Base-by-base conservation (phyloP, 1,140 invertebrate species). In the Mamestra configurata region DNA sequence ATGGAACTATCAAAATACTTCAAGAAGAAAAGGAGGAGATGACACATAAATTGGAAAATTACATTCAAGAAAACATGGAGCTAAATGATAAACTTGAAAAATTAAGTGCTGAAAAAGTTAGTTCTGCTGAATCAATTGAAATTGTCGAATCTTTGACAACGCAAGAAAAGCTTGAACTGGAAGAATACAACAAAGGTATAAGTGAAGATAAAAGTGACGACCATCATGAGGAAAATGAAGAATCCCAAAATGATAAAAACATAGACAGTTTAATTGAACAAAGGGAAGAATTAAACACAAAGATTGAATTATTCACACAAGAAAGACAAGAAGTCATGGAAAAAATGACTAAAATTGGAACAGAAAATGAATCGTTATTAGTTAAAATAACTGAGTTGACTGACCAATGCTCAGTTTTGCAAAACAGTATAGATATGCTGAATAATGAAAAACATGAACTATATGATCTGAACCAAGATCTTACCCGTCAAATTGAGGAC, bases 81-180 rank as follows among this genome's bases (percentile, higher is more conserved):
- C 88, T 97, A 24, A 95, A 96, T 46, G 96, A 97, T 84, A 96
- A 96, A 92, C 87, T 97, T 57, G 96, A 97, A 83, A 97, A 97
- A 89, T 86, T 97, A 20, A 97, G 96, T 89, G 95, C 96, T 46
- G 96, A 96, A 91, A 97, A 97, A 86, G 96, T 96, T 0, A 96
- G 95, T 82, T 97, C 96, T 6, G 96, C 96, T 13, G 96, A 97
- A 89, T 97, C 96, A 53, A 97, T 97, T 46, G 96, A 97, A 92
- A 97, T 97, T 70, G 96, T 97, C 5, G 96, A 97, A 81, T 96
- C 96, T 5, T 94, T 97, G 77, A 96, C 96, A 53, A 96, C 96
- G 77, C 96, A 96, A 92, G 96, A 96, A 81, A 96, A 96, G 88
- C 81, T 96, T 82, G 94, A 96, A 87, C 90, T 96, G 37, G 96